phyloP scores from a whole-genome alignment of 2,888 invertebrate genomes.

The Hirtodrosophila duncani region DNA sequence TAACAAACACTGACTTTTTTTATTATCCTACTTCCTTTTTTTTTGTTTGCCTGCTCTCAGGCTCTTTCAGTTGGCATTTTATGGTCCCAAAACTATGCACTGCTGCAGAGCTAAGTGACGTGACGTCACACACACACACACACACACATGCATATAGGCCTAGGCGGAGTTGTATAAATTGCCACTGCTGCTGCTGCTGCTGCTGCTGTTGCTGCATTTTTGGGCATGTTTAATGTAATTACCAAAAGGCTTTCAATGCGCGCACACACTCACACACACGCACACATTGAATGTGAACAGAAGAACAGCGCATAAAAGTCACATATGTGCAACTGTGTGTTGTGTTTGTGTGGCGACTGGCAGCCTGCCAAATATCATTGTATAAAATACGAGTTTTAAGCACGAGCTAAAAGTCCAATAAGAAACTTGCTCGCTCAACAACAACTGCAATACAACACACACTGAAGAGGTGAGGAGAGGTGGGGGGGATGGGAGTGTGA shows the following conservation, averaged over 20 bases:
- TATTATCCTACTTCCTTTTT: constrained; percentile 10
- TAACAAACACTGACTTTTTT: constrained; percentile 26
- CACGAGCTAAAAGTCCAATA: constrained; percentile 66
- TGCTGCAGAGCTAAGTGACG: constrained; percentile 50
- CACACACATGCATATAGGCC: constrained; percentile 1
- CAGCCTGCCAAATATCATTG: constrained; percentile 66
- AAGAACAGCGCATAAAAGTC: no score
- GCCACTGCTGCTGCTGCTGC: constrained; percentile 57
- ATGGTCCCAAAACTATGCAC: constrained; percentile 54
- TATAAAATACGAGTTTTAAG: constrained; percentile 70
- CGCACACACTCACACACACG: constrained; percentile 21
- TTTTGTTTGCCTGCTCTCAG: constrained; percentile 11
- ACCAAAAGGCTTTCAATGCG: constrained; percentile 68
- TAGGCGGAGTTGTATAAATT: constrained; percentile 54
- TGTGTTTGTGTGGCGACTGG: constrained; percentile 15
- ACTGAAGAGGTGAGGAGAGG: neutral
- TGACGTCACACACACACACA: constrained; percentile 40
- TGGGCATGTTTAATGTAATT: constrained; percentile 71
- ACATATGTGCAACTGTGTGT: constrained; percentile 6
- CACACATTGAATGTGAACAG: no score
- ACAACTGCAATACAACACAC: neutral
- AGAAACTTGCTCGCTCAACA: constrained; percentile 50
- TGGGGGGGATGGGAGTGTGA: no score
- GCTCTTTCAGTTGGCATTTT: constrained; percentile 36
- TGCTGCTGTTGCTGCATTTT: constrained; percentile 38